phyloP scores from a whole-genome alignment of 2,113 vertebrate species.

The Bubo scandiacus region DNA sequence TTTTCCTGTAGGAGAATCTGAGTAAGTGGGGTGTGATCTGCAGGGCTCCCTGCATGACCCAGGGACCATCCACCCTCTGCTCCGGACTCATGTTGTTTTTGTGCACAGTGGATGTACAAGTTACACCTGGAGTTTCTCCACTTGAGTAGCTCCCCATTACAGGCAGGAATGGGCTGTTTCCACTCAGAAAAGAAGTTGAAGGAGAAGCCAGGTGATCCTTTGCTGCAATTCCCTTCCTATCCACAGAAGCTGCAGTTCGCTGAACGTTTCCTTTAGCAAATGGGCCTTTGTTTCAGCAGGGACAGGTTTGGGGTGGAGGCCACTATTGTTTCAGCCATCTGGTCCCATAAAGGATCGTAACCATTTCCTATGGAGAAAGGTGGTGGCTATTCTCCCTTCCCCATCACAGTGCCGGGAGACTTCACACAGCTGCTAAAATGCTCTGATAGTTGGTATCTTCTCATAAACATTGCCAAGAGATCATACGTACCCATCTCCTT shows the following conservation, averaged over 20 bases:
- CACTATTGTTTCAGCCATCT: slow-evolving; percentile 35
- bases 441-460: neutral
- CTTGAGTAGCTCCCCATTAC: neutral
- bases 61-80: neutral
- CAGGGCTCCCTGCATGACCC: fast-evolving
- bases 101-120: neutral
- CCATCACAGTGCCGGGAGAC: neutral
- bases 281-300: slow-evolving; percentile 7
- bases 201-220: neutral
- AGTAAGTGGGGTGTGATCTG: neutral
- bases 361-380: neutral
- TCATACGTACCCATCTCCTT: neutral
- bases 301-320: neutral
- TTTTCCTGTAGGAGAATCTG: neutral
- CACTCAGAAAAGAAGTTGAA: neutral
- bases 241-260: neutral
- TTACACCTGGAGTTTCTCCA: neutral
- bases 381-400: neutral
- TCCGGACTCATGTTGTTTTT: neutral
- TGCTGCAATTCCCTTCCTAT: neutral
- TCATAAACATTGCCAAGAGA: neutral
- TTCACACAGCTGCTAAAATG: neutral
- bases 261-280: slow-evolving; percentile 3
- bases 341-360: neutral
- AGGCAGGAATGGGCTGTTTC: neutral